These are phyloP conservation scores for Pollimyrus isidori DNA, from an alignment of 2,113 vertebrate genomes.

Conservation along the genomic window DNA sequence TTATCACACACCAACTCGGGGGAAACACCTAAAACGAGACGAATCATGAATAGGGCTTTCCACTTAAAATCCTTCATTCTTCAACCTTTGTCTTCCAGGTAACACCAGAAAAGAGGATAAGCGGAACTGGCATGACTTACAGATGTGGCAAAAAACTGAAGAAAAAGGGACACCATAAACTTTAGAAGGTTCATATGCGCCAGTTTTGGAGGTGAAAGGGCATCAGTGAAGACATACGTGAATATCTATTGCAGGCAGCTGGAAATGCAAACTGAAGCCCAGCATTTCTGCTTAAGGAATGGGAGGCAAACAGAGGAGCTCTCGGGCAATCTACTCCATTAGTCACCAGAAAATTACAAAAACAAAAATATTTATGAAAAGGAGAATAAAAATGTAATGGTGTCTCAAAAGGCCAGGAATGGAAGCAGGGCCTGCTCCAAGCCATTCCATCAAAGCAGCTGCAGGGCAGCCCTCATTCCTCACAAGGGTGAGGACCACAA, in stretches of 20 bases:
- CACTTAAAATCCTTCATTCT: neutral
- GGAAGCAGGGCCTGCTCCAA: neutral
- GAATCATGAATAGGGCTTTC: neutral
- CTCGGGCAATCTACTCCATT: conserved; percentile 22
- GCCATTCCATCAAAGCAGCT: neutral
- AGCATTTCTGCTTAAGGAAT: conserved; percentile 17
- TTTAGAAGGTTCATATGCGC: neutral
- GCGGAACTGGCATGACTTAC: neutral
- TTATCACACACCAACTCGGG: neutral
- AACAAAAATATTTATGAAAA: conserved; percentile 23
- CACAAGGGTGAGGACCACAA: neutral
- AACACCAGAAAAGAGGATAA: neutral
- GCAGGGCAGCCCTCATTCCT: neutral
- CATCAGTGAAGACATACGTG: neutral
- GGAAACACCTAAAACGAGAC: neutral
- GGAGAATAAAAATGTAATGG: neutral
- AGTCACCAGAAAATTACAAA: conserved; percentile 29
- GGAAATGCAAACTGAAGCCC: conserved; percentile 50
- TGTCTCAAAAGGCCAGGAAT: neutral
- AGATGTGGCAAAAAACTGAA: neutral
- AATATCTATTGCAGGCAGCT: conserved; percentile 44
- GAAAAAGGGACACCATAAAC: neutral
- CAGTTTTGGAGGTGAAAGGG: neutral
- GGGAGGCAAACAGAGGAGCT: neutral
- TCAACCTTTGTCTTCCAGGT: neutral